Evolutionary conservation across 1,140 invertebrate species (phyloP), one percentile per base, ranked within the genome.

Genomic region (Drosophila pseudoobscura): DNA sequence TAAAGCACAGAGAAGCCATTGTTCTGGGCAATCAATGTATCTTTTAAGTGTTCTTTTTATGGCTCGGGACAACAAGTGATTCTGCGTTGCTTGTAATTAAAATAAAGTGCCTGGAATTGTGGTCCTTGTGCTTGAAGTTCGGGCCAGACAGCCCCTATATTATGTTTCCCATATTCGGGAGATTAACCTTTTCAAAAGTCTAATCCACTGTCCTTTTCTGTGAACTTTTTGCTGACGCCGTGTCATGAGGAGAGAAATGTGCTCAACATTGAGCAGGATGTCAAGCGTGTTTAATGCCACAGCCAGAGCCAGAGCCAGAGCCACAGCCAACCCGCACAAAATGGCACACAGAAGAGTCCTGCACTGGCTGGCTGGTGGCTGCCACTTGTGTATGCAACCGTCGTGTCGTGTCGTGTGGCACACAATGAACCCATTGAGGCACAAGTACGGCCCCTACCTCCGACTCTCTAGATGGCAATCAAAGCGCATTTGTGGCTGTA

Each of bases 221-320:
- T 84, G 82, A 84, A 87, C 82, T 85, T 87, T 85, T 68, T 57
- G 74, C 82, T 80, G 62, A 83, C 73, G 80, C 50, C 47, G 11
- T 39, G 35, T 13, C 35, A 39, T 13, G 35, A 13, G 75, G 68
- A 63, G 24, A 65, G 51, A 76, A 76, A 73, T 56, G 52, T 46
- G 13, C 22, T 29, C 51, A 62, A 35, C 43, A 72, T 60, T 57
- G 47, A 74, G 79, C 59, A 69, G 50, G 68, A 71, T 78, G 66
- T 73, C 80, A 77, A 78, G 74, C 82, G 78, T 87, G 58, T 80
- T 63, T 78, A 87, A 87, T 78, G 75, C 55, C 43, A 17, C 47
- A 56, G 55, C 58, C 52, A 3, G 13, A 46, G 47, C 44, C 31
- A 26, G n/a, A 7, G 44, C 43, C 29, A 52, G 35, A 50, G 51